Evolutionary conservation across 64 coral and sea anemone species (phyloP), one percentile per base, ranked within the genome.

Genomic region (Actinia equina): DNA sequence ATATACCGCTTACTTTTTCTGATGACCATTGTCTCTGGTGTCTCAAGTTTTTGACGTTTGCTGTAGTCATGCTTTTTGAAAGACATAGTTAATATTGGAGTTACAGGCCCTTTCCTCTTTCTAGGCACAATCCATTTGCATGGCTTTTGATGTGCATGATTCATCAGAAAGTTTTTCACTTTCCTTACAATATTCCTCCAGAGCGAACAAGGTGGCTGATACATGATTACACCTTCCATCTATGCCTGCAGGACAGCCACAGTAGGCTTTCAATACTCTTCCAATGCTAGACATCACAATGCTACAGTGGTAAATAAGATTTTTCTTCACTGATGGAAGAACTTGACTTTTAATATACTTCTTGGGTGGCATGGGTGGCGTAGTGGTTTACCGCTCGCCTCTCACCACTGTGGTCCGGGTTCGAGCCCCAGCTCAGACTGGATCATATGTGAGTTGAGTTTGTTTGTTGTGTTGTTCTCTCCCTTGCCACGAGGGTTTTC

Each of bases 121-220:
- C 60, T 60, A 0, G 87, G 82, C 0, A 89, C 26, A 30, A 83
- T 89, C 88, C 77, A 89, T 43, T 49, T 83, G 26, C 88, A 89
- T 12, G 87, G 91, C 63, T n/a, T 89, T 83, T 59, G 91, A 93
- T 20, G 91, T 89, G 86, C 91, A 93, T 63, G 91, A 84, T 59
- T 20, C 37, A 44, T 44, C 27, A 85, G 3, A 62, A 83, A 84
- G 80, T 83, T 60, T 71, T 58, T 64, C 86, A 22, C 79, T 70
- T 17, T 82, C 71, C 49, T 89, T 27, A 54, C 59, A 89, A 26
- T 82, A 82, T 53, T 83, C 78, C 25, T 89, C 87, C 37, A 82
- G 6, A 9, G 80, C 78, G 44, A 89, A 89, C 0, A 82, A 55
- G 25, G 61, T 82, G 80, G 59, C 58, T 19, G 77, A 82, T 25